Base-by-base conservation (phyloP, 2,113 vertebrate species). In the Chaetura pelagica region DNA sequence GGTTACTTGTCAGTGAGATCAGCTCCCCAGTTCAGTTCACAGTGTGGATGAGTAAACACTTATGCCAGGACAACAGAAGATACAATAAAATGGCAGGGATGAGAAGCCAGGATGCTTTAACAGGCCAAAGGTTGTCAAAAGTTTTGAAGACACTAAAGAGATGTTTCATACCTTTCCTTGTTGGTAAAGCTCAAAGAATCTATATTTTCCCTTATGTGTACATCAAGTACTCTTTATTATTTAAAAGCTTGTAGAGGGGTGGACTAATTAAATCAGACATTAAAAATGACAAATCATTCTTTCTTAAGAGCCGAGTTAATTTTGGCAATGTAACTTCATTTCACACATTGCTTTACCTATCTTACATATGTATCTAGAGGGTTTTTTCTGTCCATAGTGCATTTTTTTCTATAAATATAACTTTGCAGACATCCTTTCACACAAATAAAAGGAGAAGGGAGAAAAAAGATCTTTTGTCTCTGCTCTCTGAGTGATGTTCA, bases 391-490 rank as follows among this genome's bases (percentile, higher is more conserved):
- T 88, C 35, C 23, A 19, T 17, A 76, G 20, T 83, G 63, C 16
- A 15, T 27, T 15, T 71, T 52, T 67, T 63, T 64, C 68, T 78
- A 63, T 68, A 93, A 86, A 74, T 78, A 55, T 40, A 40, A 57
- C 12, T 44, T 55, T 0, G 3, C 27, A 87, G 66, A 35, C 87
- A 35, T 74, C 61, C 30, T 26, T 77, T 86, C 26, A 46, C 0
- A 0, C 27, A 46, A 19, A 46, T n/a, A 68, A 16, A 35, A 12
- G 3, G 7, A 5, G 7, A 3, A 8, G 19, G 11, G n/a, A 21
- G 24, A 15, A 7, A 49, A 24, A 32, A 30, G 26, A 9, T 84
- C 8, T 57, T 15, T 71, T 74, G 22, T 73, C 59, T 79, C 40
- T 95, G 20, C 32, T 88, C 34, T 82, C 35, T 4, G 2, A 42